Evolutionary conservation across 1,140 invertebrate genomes (phyloP).

Genomic region (Rhynchophorus ferrugineus): DNA sequence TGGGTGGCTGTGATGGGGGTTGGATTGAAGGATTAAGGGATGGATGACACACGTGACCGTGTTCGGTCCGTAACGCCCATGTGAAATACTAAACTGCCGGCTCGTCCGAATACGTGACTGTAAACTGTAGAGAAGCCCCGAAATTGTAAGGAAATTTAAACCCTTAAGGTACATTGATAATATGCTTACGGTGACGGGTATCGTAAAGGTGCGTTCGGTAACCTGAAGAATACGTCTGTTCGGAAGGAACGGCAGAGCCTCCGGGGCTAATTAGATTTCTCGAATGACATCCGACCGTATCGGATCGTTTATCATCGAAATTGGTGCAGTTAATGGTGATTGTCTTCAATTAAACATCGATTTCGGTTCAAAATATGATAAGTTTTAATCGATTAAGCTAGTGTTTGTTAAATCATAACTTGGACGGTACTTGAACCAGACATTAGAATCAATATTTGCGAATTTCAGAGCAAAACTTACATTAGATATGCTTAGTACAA

Average conservation of each 20-base stretch:
- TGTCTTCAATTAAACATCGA: no score
- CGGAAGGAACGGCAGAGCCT: neutral
- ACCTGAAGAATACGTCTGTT: neutral
- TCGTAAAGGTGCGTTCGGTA: neutral
- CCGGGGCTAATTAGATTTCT: neutral
- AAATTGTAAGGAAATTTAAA: constrained; percentile 5
- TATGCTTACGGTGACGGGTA: neutral
- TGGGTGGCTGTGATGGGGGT: no score
- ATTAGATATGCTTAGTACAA: no score
- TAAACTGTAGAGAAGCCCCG: constrained; percentile 5
- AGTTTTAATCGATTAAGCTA: no score
- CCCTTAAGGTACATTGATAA: neutral
- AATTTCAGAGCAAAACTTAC: no score
- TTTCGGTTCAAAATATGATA: no score
- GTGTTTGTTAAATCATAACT: no score
- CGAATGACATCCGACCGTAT: neutral
- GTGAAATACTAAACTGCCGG: constrained; percentile 1
- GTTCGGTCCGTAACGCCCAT: neutral
- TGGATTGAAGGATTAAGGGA: no score
- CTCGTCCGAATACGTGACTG: constrained; percentile 2
- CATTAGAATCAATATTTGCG: no score
- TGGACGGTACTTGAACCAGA: no score
- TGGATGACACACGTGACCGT: constrained; percentile 3
- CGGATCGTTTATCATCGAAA: neutral
- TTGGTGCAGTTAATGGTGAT: neutral